A percentile compares a stretch with the other conserved stretches of the same genome.
Conservation (phyloP, 2,113 vertebrate genomes). For the Bufo gargarizans region DNA sequence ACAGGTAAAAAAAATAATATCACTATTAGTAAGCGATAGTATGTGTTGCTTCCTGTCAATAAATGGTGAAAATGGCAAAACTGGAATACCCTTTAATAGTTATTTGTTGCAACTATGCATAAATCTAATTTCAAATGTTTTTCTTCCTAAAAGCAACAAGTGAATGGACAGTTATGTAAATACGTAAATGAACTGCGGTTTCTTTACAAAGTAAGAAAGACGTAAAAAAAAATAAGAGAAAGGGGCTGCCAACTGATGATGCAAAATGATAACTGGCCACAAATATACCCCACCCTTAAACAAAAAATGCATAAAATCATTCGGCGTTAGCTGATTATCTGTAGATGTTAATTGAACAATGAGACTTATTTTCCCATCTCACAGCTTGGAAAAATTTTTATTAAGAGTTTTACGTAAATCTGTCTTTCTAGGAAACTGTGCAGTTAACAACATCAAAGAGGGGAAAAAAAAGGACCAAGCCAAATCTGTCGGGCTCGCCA, state of each 20-base stretch:
- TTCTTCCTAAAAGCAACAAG: not conserved
- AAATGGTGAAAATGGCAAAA: no score
- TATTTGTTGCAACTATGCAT: not conserved
- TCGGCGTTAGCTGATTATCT: not conserved
- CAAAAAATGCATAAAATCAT: not conserved
- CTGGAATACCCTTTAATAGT: no score
- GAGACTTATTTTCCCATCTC: constrained; percentile 20
- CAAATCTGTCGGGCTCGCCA: not conserved
- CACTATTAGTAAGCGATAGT: no score
- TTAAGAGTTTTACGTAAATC: not conserved
- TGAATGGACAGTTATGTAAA: no score
- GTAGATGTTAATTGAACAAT: not conserved
- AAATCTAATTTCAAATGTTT: not conserved
- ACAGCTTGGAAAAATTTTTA: not conserved
- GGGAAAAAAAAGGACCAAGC: not conserved
- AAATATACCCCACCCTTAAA: not conserved
- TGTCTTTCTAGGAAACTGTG: constrained; percentile 41
- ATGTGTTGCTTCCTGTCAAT: no score
- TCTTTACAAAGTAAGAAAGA: not conserved
- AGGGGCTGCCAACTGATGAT: not conserved
- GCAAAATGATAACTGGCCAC: not conserved
- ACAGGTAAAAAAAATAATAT: no score
- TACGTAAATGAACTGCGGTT: not conserved
- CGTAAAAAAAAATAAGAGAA: not conserved
- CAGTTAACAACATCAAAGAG: constrained; percentile 17